phyloP scores from a whole-genome alignment of 2,113 vertebrate species.

The Falcunculus frontatus region DNA sequence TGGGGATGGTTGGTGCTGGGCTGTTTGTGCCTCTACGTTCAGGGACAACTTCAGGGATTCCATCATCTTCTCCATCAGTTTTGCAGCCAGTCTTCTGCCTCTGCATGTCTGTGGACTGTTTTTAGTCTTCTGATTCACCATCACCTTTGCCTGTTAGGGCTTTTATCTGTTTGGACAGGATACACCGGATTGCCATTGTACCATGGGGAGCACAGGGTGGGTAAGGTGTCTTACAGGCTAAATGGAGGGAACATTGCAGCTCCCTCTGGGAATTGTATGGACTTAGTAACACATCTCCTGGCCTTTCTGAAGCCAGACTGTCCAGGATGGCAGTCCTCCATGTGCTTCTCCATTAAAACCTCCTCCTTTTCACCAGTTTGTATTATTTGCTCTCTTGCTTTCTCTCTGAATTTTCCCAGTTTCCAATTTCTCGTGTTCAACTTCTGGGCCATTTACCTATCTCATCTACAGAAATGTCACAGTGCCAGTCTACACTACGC shows the following conservation, averaged over 20 bases:
- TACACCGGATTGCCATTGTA: neutral
- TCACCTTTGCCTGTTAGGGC: neutral
- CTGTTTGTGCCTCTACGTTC: neutral
- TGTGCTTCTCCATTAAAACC: neutral
- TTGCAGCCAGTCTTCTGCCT: neutral
- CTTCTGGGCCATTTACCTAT: constrained; percentile 76
- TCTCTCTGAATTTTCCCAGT: constrained; percentile 62
- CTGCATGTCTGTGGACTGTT: neutral
- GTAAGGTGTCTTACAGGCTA: neutral
- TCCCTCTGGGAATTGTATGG: neutral
- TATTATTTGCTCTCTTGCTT: neutral
- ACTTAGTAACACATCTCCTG: neutral
- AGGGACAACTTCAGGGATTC: neutral
- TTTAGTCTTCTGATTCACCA: neutral
- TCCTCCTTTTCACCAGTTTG: neutral
- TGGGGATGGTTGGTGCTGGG: neutral
- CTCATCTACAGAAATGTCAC: constrained; percentile 86
- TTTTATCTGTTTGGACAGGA: neutral
- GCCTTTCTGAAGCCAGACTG: neutral
- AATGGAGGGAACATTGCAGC: neutral
- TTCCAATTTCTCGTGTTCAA: constrained; percentile 68
- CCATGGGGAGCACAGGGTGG: neutral
- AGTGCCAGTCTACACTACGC: constrained; percentile 84
- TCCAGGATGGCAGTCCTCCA: neutral
- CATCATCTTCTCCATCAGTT: neutral